Conservation (phyloP, 2,797 vertebrate species). For the Cuniculus paca region DNA sequence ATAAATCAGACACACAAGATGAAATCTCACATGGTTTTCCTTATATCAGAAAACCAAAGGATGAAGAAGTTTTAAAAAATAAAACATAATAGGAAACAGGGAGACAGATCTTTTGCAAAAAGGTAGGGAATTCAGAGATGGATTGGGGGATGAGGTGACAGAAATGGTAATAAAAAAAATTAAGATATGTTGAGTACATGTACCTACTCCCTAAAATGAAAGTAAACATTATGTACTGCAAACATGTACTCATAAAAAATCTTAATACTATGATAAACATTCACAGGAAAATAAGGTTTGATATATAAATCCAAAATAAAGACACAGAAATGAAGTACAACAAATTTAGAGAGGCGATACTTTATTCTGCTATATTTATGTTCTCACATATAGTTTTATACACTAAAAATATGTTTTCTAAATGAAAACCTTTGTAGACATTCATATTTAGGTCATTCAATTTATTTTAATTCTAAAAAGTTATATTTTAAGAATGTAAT, state of each 20-base stretch:
- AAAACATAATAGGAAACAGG: background rate
- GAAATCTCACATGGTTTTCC: background rate
- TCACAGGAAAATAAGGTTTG: background rate
- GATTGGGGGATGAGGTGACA: background rate
- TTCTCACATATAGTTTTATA: conserved; percentile 18
- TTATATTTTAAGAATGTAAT: conserved; percentile 27
- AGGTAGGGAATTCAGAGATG: background rate
- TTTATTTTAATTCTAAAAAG: background rate
- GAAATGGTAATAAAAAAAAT: background rate
- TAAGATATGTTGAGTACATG: background rate
- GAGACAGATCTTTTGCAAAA: background rate
- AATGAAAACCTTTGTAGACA: background rate
- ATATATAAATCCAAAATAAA: conserved; percentile 16
- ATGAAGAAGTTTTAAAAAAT: background rate
- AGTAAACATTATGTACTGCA: background rate
- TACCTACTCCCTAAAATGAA: background rate
- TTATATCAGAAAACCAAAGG: background rate
- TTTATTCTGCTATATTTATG: conserved; percentile 6
- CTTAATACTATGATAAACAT: conserved; percentile 28
- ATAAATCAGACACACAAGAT: background rate
- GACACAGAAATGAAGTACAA: background rate
- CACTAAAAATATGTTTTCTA: background rate
- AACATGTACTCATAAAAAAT: background rate
- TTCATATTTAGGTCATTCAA: conserved; percentile 7
- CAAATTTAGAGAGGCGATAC: background rate